Percentiles rank a stretch among this genome's conserved stretches.
Evolutionary conservation across 2,888 invertebrate genomes (phyloP).

Genomic region (Drosophila affinis): DNA sequence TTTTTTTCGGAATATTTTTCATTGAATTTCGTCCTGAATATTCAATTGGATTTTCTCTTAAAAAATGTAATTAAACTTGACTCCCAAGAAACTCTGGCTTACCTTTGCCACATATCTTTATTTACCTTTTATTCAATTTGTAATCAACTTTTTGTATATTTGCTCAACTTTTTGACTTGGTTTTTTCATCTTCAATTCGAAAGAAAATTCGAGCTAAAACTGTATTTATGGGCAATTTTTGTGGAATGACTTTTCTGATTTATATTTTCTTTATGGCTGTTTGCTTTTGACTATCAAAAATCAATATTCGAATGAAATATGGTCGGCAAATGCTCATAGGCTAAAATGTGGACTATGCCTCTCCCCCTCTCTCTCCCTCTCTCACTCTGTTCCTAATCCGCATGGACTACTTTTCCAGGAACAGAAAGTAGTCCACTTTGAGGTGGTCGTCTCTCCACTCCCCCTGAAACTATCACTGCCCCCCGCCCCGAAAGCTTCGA

Average conservation of each 20-base stretch:
- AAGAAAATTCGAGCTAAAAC: not conserved
- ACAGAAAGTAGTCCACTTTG: conserved; percentile 40
- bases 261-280: conserved; percentile 14
- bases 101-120: not conserved
- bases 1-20: too few relatives aligned
- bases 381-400: conserved; percentile 17
- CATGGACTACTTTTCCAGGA: conserved; percentile 33
- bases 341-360: conserved; percentile 29
- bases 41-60: too few relatives aligned
- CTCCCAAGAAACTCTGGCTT: not conserved
- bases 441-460: conserved; percentile 8
- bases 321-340: conserved; percentile 25
- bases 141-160: not conserved
- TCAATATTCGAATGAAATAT: conserved; percentile 46
- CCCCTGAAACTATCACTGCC: not conserved
- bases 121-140: not conserved
- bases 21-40: too few relatives aligned
- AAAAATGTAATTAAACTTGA: too few relatives aligned
- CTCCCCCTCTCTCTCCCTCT: not conserved
- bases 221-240: conserved; percentile 5
- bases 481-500: not conserved
- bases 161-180: not conserved
- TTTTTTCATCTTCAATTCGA: not conserved
- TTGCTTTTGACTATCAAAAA: conserved; percentile 41
- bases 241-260: conserved; percentile 8